These are phyloP conservation scores for Lomographa bimaculata DNA, from an alignment of 2,888 invertebrate genomes.

Conservation along the genomic window DNA sequence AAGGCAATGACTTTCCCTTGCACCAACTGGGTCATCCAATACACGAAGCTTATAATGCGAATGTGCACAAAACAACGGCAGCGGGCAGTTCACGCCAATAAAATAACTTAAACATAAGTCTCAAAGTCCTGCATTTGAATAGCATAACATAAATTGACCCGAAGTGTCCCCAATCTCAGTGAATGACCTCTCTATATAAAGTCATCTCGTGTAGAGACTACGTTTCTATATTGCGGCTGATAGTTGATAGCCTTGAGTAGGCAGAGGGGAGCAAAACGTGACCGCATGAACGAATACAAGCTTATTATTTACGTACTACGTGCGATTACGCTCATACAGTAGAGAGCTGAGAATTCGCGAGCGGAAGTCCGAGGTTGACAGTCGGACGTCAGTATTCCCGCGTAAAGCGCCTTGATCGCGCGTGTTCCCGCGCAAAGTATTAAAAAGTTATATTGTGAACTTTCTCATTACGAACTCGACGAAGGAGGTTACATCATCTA, in stretches of 20 bases:
- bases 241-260: slow-evolving; percentile 30
- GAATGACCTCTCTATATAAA: slow-evolving; percentile 8
- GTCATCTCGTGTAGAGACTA: too few relatives aligned
- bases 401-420: slow-evolving; percentile 17
- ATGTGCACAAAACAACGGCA: too few relatives aligned
- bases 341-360: slow-evolving; percentile 16
- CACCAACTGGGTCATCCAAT: too few relatives aligned
- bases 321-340: too few relatives aligned
- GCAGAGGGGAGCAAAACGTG: slow-evolving; percentile 22
- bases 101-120: too few relatives aligned
- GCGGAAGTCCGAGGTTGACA: slow-evolving; percentile 12
- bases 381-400: slow-evolving; percentile 21
- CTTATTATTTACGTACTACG: not conserved
- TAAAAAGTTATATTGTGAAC: too few relatives aligned
- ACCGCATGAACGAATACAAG: slow-evolving; percentile 5
- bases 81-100: too few relatives aligned
- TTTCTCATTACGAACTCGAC: slow-evolving; percentile 24
- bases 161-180: too few relatives aligned
- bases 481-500: slow-evolving; percentile 25
- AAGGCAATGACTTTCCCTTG: too few relatives aligned
- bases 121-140: too few relatives aligned
- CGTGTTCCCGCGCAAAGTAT: slow-evolving; percentile 26
- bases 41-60: too few relatives aligned
- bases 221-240: slow-evolving; percentile 5
- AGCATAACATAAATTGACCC: too few relatives aligned